Evolutionary conservation across 2,113 vertebrate species (phyloP).

Genomic region (Pitta sordida): DNA sequence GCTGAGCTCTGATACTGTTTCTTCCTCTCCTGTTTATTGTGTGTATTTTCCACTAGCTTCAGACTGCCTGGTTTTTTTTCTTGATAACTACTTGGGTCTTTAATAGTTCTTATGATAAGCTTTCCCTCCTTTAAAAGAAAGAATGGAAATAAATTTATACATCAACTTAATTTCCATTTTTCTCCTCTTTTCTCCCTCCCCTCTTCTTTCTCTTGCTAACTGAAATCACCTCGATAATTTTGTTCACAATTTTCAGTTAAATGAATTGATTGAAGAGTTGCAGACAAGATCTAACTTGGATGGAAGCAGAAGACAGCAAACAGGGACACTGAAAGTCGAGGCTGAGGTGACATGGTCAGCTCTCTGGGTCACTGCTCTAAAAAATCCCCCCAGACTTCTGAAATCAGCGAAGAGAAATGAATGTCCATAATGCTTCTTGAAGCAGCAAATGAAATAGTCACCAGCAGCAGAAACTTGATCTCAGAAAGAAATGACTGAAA

Average conservation of each 20-base stretch:
- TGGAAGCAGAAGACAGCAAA: not conserved
- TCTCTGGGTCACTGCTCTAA: not conserved
- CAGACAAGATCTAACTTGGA: not conserved
- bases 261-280: slow-evolving; percentile 44
- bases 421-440: not conserved
- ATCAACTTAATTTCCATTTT: slow-evolving; percentile 62
- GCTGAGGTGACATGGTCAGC: not conserved
- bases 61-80: slow-evolving; percentile 15
- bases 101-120: slow-evolving; percentile 59
- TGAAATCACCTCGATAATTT: slow-evolving; percentile 63
- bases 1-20: not conserved
- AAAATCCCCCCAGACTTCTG: not conserved
- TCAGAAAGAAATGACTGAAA: not conserved
- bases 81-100: slow-evolving; percentile 52
- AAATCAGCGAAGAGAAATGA: not conserved
- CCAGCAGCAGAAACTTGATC: not conserved
- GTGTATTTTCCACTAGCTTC: slow-evolving; percentile 3
- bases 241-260: slow-evolving; percentile 47
- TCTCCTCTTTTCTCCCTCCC: not conserved
- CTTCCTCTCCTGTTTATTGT: not conserved
- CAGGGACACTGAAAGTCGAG: not conserved
- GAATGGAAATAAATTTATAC: slow-evolving; percentile 43
- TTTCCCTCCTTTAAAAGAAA: slow-evolving; percentile 56
- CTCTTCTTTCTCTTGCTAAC: slow-evolving; percentile 17
- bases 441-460: not conserved